Percentiles rank a stretch among this genome's conserved stretches.
phyloP scores from a whole-genome alignment of 2,113 vertebrate genomes.

The Balaenoptera acutorostrata region DNA sequence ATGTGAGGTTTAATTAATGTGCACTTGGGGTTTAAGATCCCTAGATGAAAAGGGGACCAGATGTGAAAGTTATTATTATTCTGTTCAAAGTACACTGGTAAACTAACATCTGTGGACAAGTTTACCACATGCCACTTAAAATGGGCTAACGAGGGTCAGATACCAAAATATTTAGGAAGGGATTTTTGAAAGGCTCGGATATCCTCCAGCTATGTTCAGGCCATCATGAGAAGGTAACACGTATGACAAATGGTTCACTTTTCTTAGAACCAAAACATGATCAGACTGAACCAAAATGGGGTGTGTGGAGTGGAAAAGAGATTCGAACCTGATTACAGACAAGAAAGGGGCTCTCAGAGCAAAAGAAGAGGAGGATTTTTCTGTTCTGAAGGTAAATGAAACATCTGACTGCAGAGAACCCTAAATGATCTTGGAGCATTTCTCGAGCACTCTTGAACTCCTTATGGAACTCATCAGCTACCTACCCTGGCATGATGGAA shows the following conservation, averaged over 20 bases:
- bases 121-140: slow-evolving; percentile 21
- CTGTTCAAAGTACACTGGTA: slow-evolving; percentile 38
- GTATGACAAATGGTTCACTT: neutral
- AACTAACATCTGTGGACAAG: slow-evolving; percentile 18
- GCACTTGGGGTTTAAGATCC: slow-evolving; percentile 41
- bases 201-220: neutral
- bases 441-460: neutral
- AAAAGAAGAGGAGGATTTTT: neutral
- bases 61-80: slow-evolving; percentile 62
- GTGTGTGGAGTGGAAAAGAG: fast-evolving
- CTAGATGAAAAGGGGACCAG: slow-evolving; percentile 54
- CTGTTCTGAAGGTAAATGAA: neutral
- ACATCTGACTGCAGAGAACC: neutral
- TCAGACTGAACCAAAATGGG: neutral
- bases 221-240: neutral
- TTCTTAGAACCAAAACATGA: neutral
- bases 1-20: slow-evolving; percentile 48
- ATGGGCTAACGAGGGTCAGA: neutral
- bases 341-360: neutral
- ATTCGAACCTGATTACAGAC: fast-evolving
- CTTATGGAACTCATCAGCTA: neutral
- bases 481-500: neutral
- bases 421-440: neutral
- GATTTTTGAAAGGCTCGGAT: neutral
- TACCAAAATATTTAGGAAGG: neutral